phyloP scores from a whole-genome alignment of 1,140 invertebrate genomes.

The Drosophila sechellia region DNA sequence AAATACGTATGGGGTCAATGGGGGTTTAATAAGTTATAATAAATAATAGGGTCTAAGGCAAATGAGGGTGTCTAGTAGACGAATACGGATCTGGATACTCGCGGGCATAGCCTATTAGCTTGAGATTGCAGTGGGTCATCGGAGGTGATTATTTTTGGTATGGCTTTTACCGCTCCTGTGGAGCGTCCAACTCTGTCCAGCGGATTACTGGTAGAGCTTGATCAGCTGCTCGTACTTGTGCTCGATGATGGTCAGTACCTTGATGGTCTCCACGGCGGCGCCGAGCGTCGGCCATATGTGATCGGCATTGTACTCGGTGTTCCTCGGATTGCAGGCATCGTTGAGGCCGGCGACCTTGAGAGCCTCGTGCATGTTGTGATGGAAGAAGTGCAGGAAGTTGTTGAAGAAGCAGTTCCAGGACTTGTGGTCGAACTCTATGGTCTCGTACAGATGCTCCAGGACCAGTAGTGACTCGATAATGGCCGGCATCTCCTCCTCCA shows the following conservation, averaged over 20 bases:
- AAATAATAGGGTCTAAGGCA: constrained; percentile 22
- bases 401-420: neutral
- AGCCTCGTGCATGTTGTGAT: constrained; percentile 19
- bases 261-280: constrained; percentile 25
- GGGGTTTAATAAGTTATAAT: constrained; percentile 14
- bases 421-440: neutral
- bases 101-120: constrained; percentile 1
- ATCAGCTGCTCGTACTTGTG: constrained; percentile 26
- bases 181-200: neutral
- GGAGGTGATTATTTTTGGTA: constrained; percentile 28
- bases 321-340: neutral
- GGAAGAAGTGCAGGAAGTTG: constrained; percentile 16
- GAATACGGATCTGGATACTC: neutral
- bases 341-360: neutral
- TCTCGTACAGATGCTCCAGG: constrained; percentile 5
- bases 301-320: neutral
- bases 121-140: constrained; percentile 24
- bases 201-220: neutral
- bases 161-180: neutral
- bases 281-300: neutral
- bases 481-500: constrained; percentile 17
- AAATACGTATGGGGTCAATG: constrained; percentile 13
- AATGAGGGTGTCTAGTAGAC: neutral
- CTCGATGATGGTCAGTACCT: constrained; percentile 31
- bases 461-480: constrained; percentile 31